Percentiles rank a stretch among this genome's conserved stretches.
Evolutionary conservation across 2,888 invertebrate species (phyloP).

Genomic region (Ferdinandea cuprea): DNA sequence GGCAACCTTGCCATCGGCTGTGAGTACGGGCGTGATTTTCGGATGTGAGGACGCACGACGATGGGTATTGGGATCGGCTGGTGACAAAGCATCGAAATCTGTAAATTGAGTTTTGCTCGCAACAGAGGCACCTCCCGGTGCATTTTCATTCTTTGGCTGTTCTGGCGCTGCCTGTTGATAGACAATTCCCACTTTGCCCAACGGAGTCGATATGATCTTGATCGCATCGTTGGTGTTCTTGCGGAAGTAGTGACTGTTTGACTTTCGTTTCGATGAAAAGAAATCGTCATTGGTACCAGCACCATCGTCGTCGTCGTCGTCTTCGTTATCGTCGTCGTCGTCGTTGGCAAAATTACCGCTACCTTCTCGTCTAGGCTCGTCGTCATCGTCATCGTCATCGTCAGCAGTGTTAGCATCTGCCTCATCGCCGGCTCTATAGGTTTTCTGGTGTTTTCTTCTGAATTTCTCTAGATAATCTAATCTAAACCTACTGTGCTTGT

Average conservation of each 20-base stretch:
- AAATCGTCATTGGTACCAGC: conserved; percentile 79
- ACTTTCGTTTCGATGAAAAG: conserved; percentile 79
- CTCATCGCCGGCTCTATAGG: conserved; percentile 76
- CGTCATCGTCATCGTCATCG: conserved; percentile 69
- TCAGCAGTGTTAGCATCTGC: conserved; percentile 68
- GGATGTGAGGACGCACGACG: conserved; percentile 82
- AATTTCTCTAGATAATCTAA: conserved; percentile 79
- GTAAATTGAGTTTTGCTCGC: conserved; percentile 79
- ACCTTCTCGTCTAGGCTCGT: conserved; percentile 77
- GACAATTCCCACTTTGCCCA: conserved; percentile 83
- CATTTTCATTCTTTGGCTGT: conserved; percentile 72
- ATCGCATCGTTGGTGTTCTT: conserved; percentile 83
- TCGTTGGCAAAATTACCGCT: conserved; percentile 76
- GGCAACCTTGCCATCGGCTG: conserved; percentile 84
- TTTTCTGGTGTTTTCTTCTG: conserved; percentile 78
- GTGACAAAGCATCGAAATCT: conserved; percentile 81
- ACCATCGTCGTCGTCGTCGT: conserved; percentile 74
- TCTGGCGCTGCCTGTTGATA: conserved; percentile 81
- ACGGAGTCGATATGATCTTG: conserved; percentile 83
- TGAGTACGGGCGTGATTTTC: conserved; percentile 83
- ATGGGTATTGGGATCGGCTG: conserved; percentile 83
- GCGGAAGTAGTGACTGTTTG: conserved; percentile 81
- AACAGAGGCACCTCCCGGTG: conserved; percentile 42
- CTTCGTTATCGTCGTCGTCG: conserved; percentile 76
- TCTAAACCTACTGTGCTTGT: conserved; percentile 77